Evolutionary conservation across 2,888 invertebrate species (phyloP).

Genomic region (Napeogenes sylphis): DNA sequence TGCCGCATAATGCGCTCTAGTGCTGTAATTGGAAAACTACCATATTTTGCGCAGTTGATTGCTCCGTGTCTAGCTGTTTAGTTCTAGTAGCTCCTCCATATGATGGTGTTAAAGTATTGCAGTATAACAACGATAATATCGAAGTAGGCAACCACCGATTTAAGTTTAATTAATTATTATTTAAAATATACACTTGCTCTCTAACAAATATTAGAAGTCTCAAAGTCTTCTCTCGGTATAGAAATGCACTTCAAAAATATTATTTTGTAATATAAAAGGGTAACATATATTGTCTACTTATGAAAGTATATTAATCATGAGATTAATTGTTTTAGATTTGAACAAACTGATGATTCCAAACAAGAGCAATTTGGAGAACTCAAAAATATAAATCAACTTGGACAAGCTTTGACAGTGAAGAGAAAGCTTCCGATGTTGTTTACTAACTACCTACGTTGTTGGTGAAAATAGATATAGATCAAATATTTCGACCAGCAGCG

Average conservation of each 20-base stretch:
- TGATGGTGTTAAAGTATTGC: constrained; percentile 62
- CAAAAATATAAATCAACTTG: constrained; percentile 60
- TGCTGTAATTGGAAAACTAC: too few relatives aligned
- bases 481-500: constrained; percentile 47
- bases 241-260: too few relatives aligned
- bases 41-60: constrained; percentile 42
- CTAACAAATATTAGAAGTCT: too few relatives aligned
- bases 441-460: constrained; percentile 70
- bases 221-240: too few relatives aligned
- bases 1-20: too few relatives aligned
- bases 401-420: constrained; percentile 59
- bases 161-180: constrained; percentile 38
- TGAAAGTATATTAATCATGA: too few relatives aligned
- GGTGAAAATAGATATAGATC: constrained; percentile 56
- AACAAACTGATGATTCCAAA: constrained; percentile 63
- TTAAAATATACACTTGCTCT: background rate
- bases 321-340: constrained; percentile 41
- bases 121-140: constrained; percentile 73
- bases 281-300: too few relatives aligned
- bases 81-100: constrained; percentile 40
- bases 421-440: constrained; percentile 60
- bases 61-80: constrained; percentile 43
- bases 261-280: too few relatives aligned
- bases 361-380: constrained; percentile 61
- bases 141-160: constrained; percentile 68